Base-by-base conservation (phyloP, 2,797 vertebrate genomes). In the Coregonus ussuriensis region DNA sequence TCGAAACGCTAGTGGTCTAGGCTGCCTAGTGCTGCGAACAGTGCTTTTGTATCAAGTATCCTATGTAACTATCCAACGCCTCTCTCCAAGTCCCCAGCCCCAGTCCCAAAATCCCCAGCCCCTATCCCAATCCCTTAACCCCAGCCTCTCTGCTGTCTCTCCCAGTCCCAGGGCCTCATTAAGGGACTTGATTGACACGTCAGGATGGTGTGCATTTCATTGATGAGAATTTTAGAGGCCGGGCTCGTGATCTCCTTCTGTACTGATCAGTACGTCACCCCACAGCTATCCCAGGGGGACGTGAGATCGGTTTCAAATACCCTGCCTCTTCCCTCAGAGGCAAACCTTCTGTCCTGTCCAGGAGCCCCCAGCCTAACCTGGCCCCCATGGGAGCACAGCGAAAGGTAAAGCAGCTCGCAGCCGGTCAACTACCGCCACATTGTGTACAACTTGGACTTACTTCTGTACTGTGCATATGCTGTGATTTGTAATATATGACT, bases 131-230 rank as follows among this genome's bases (percentile, higher is more conserved):
- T 78, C 70, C 80, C 62, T 81, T 74, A 79, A 14, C 11, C 75
- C 9, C 54, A 76, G 51, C 35, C 74, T 67, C 77, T 18, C 31
- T 66, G 33, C 35, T 75, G 56, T 52, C 69, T 53, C 66, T 33
- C 66, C 33, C 72, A 9, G 63, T 4, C 47, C 37, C 33, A 7
- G 37, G 37, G 52, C 14, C 72, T 86, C 78, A 89, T 84, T 72
- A 82, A 84, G 88, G 88, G 79, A 82, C 67, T 77, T 93, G 92
- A 93, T 89, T 88, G 89, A 92, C 89, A 90, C 67, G 85, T 84
- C 65, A 82, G 88, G 85, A 84, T 93, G 90, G 82, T 89, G 92
- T 93, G 89, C 88, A 93, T 93, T 93, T 94, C 92, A 91, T 91
- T 93, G 91, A 90, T 91, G 85, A 89, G 88, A 90, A 88, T 91